Conservation (phyloP, 2,797 vertebrate genomes). For the Pristis pectinata region DNA sequence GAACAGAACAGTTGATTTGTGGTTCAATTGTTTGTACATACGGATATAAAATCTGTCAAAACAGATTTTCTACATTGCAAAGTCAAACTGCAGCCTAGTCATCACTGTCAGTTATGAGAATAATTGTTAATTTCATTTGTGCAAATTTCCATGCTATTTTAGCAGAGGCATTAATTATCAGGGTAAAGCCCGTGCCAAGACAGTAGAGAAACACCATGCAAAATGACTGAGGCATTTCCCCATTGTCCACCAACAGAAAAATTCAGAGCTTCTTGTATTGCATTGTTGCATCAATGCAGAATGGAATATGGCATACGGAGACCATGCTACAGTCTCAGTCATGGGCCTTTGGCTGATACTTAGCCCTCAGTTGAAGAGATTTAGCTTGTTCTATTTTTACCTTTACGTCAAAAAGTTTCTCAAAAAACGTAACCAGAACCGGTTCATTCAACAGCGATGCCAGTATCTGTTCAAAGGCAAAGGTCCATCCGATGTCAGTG, state of each 20-base stretch:
- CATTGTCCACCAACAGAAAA: background rate
- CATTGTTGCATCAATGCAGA: background rate
- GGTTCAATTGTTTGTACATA: background rate
- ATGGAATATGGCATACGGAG: background rate
- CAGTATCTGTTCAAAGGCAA: constrained; percentile 94
- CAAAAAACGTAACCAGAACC: constrained; percentile 81
- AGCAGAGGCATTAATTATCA: background rate
- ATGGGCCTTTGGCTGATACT: constrained; percentile 39
- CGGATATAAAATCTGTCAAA: too few relatives aligned
- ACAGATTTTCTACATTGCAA: background rate
- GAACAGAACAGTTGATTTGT: background rate
- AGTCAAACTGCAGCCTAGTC: background rate
- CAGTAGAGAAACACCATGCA: background rate
- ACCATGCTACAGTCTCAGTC: background rate
- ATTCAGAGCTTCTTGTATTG: background rate
- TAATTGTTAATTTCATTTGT: background rate
- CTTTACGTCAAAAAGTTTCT: constrained; percentile 70
- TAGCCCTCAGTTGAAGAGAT: constrained; percentile 68
- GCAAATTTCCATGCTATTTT: background rate
- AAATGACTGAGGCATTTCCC: background rate
- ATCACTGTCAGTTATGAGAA: background rate
- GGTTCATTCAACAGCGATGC: constrained; percentile 93
- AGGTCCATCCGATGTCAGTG: constrained; percentile 75
- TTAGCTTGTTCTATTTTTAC: constrained; percentile 67
- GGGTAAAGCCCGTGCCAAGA: background rate